Evolutionary conservation across 2,797 vertebrate genomes (phyloP).

Genomic region (Atherinosoma microstoma): DNA sequence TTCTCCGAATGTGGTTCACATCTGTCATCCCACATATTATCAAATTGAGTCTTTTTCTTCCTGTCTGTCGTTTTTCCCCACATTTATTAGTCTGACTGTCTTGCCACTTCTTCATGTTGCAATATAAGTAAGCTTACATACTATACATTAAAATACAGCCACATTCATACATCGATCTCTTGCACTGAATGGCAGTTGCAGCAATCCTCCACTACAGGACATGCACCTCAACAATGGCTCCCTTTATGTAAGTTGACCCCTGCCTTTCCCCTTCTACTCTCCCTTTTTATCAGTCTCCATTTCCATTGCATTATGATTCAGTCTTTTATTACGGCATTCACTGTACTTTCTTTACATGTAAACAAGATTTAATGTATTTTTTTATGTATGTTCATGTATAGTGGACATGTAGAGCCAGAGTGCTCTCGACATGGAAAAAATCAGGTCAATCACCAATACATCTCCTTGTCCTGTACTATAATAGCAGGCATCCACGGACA

Average conservation of each 20-base stretch:
- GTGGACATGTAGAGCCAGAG: constrained; percentile 30
- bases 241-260: constrained; percentile 50
- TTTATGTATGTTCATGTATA: constrained; percentile 57
- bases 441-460: constrained; percentile 68
- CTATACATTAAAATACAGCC: constrained; percentile 1
- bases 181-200: constrained; percentile 30
- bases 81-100: constrained; percentile 12
- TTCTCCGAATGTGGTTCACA: constrained; percentile 48
- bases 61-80: constrained; percentile 22
- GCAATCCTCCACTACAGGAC: constrained; percentile 20
- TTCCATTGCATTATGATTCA: constrained; percentile 30
- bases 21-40: constrained; percentile 49
- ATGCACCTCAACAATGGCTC: constrained; percentile 40
- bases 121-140: constrained; percentile 16
- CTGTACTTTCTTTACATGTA: constrained; percentile 50
- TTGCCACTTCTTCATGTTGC: constrained; percentile 12
- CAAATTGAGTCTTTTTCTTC: constrained; percentile 49
- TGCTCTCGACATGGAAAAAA: constrained; percentile 45
- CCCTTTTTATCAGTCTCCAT: constrained; percentile 45
- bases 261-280: constrained; percentile 48
- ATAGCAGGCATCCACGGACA: constrained; percentile 50
- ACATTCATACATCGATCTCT: background rate
- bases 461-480: constrained; percentile 51
- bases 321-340: constrained; percentile 35
- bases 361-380: constrained; percentile 57